phyloP scores from a whole-genome alignment of 2,113 vertebrate genomes.

The Enhydra lutris region DNA sequence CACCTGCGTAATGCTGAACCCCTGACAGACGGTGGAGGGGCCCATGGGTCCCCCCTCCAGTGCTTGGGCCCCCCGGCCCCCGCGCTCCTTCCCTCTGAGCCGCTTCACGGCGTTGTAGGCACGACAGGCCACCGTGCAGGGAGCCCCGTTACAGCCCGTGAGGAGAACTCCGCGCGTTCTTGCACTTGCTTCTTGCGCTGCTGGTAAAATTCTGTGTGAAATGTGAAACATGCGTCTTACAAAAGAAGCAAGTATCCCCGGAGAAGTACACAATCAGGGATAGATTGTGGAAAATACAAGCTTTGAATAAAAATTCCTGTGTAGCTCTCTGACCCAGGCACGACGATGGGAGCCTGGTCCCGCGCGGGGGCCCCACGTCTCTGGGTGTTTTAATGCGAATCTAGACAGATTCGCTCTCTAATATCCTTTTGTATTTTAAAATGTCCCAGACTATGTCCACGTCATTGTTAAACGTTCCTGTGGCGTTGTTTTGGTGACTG shows the following conservation, averaged over 20 bases:
- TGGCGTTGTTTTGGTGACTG: no score
- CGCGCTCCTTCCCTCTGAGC: rapidly evolving
- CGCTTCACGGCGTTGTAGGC: rapidly evolving
- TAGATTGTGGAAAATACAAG: background rate
- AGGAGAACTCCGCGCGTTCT: background rate
- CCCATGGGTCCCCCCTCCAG: background rate
- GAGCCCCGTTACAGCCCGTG: no score
- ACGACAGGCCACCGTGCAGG: background rate
- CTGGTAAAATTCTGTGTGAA: background rate
- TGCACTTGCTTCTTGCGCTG: background rate
- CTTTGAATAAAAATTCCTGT: rapidly evolving
- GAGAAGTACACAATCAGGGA: background rate
- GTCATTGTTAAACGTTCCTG: background rate
- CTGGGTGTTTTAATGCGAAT: rapidly evolving
- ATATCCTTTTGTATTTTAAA: background rate
- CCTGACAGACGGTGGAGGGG: background rate
- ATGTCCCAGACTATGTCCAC: background rate
- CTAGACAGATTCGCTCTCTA: background rate
- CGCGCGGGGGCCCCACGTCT: rapidly evolving
- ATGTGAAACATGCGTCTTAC: background rate
- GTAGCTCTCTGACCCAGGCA: background rate
- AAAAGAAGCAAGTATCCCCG: rapidly evolving
- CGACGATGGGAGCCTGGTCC: rapidly evolving
- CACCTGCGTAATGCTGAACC: background rate
- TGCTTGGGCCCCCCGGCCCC: background rate